A percentile compares a stretch with the other conserved stretches of the same genome.
Conservation (phyloP, 2,797 vertebrate species). For the Catharus ustulatus region DNA sequence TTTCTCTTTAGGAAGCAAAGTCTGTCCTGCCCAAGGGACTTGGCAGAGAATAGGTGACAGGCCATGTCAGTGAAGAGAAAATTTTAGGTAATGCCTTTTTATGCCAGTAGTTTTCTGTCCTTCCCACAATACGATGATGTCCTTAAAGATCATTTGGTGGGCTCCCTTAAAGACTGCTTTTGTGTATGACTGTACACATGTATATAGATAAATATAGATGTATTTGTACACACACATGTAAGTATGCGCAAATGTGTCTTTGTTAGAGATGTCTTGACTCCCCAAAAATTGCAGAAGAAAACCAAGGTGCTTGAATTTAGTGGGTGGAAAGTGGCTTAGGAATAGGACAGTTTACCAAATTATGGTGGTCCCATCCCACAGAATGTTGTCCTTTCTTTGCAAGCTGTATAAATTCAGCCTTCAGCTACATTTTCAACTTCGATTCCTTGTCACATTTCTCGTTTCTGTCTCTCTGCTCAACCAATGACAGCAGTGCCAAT, state of each 20-base stretch:
- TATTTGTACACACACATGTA: not conserved
- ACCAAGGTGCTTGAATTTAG: conserved; percentile 46
- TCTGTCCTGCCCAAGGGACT: not conserved
- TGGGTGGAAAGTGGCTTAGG: conserved; percentile 49
- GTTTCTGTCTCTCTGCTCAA: conserved; percentile 51
- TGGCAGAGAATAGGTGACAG: not conserved
- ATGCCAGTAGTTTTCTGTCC: not conserved
- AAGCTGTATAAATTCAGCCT: conserved; percentile 65
- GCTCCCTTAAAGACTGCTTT: not conserved
- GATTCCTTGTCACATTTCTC: conserved; percentile 65
- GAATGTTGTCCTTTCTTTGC: conserved; percentile 65
- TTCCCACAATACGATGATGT: not conserved
- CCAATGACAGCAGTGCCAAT: conserved; percentile 67
- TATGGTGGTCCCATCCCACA: conserved; percentile 57
- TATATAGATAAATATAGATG: not conserved
- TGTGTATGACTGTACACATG: not conserved
- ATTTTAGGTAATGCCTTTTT: not conserved
- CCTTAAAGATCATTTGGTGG: not conserved
- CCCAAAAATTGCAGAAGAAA: conserved; percentile 21
- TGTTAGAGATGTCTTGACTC: conserved; percentile 13
- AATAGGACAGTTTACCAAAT: conserved; percentile 67
- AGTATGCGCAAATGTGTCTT: not conserved
- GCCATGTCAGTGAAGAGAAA: not conserved
- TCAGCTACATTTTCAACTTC: conserved; percentile 60
- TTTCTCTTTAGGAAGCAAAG: not conserved